Percentiles rank a stretch among this genome's conserved stretches.
phyloP scores from a whole-genome alignment of 2,797 vertebrate species.

The Pipistrellus pygmaeus region DNA sequence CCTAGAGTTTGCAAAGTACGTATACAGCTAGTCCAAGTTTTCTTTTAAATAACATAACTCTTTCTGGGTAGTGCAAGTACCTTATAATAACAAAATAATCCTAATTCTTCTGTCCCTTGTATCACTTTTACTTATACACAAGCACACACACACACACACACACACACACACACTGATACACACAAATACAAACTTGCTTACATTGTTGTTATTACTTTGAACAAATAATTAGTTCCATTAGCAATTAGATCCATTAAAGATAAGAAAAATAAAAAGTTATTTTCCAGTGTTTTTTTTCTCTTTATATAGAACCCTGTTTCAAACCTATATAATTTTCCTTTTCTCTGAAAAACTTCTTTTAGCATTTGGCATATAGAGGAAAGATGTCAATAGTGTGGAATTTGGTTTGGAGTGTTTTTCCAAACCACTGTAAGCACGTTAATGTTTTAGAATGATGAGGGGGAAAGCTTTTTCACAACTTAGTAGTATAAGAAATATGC shows the following conservation, averaged over 20 bases:
- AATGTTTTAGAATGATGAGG: slow-evolving; percentile 43
- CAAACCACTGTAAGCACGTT: background rate
- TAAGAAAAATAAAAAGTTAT: background rate
- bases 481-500: slow-evolving; percentile 26
- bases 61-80: background rate
- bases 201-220: background rate
- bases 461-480: slow-evolving; percentile 32
- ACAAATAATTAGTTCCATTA: background rate
- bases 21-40: background rate
- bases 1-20: background rate
- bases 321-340: background rate
- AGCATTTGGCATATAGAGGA: slow-evolving; percentile 6
- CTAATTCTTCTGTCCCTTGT: background rate
- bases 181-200: background rate
- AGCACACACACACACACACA: background rate
- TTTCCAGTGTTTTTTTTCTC: background rate
- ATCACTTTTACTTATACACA: background rate
- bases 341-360: background rate
- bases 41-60: background rate
- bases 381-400: background rate
- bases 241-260: background rate
- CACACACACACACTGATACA: background rate
- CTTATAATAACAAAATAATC: background rate
- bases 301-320: background rate
- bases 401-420: slow-evolving; percentile 9